Evolutionary conservation across 1,140 invertebrate genomes (phyloP), one percentile per base, ranked within the genome.

Genomic region (Calliphora vicina): DNA sequence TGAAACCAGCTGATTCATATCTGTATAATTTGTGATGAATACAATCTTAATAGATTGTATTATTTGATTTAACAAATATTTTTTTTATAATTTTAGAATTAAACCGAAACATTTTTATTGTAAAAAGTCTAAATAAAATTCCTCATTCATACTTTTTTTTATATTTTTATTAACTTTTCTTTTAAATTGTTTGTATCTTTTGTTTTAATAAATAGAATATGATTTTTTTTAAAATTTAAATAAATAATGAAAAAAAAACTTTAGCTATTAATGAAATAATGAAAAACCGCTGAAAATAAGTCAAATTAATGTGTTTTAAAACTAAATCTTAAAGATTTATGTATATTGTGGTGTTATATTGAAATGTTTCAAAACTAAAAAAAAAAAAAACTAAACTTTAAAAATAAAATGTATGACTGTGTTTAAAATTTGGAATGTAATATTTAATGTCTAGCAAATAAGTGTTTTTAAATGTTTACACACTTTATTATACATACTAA

Each of bases 381-480:
- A 23, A 67, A 23, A 17, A 17, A n/a, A 57, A 67, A 10, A 67
- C n/a, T n/a, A n/a, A n/a, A n/a, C n/a, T n/a, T n/a, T n/a, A n/a
- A n/a, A n/a, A n/a, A n/a, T n/a, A 23, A 67, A 23, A 20, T 67
- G n/a, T 20, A 6, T 76, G 29, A 76, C 73, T 76, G 73, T 73
- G 67, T 74, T 74, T 74, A 74, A 26, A 26, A 26, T 9, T 74
- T 74, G 25, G 26, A 29, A 74, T 15, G 12, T 73, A 29, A 27
- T 73, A 25, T 67, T 23, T 67, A 74, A 27, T 74, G 25, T 74
- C 29, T 29, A 74, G 72, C 8, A 29, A 74, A 74, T 74, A 74
- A 74, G 26, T 74, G 72, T 74, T 74, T 74, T 74, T 74, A 74
- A 67, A 74, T 74, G 26, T 74, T 74, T 74, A 74, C 72, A 74